Percentiles rank a stretch among this genome's conserved stretches.
Evolutionary conservation across 2,888 invertebrate genomes (phyloP).

Genomic region (Eupithecia abbreviata): DNA sequence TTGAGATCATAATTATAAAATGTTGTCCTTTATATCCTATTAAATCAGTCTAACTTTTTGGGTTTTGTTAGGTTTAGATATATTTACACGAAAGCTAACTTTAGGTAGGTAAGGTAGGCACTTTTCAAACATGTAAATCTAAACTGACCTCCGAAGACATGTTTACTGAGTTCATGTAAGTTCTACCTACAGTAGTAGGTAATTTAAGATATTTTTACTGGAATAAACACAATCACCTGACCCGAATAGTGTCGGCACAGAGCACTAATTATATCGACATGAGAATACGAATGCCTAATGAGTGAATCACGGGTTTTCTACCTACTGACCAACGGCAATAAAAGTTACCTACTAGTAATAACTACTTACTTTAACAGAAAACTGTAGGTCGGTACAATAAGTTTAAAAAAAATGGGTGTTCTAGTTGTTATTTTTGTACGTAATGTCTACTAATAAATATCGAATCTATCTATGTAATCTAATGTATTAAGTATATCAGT

Average conservation of each 20-base stretch:
- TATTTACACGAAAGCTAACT: not conserved
- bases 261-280: constrained; percentile 33
- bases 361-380: not conserved
- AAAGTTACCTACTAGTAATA: not conserved
- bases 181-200: not conserved
- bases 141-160: not conserved
- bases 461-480: too few species aligned
- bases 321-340: not conserved
- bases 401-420: too few species aligned
- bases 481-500: too few species aligned
- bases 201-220: not conserved
- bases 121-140: not conserved
- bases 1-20: not conserved
- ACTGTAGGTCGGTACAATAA: not conserved
- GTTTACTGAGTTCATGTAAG: not conserved
- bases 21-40: too few species aligned
- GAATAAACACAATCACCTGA: constrained; percentile 20
- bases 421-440: too few species aligned
- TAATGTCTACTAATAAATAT: too few species aligned
- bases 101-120: not conserved
- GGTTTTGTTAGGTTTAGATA: not conserved
- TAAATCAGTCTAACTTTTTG: not conserved
- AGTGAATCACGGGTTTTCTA: constrained; percentile 46
- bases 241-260: constrained; percentile 29
- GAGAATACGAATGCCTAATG: constrained; percentile 25